A percentile compares a stretch with the other conserved stretches of the same genome.
Evolutionary conservation across 2,888 invertebrate genomes (phyloP).

Genomic region (Alviniconcha strummeri): DNA sequence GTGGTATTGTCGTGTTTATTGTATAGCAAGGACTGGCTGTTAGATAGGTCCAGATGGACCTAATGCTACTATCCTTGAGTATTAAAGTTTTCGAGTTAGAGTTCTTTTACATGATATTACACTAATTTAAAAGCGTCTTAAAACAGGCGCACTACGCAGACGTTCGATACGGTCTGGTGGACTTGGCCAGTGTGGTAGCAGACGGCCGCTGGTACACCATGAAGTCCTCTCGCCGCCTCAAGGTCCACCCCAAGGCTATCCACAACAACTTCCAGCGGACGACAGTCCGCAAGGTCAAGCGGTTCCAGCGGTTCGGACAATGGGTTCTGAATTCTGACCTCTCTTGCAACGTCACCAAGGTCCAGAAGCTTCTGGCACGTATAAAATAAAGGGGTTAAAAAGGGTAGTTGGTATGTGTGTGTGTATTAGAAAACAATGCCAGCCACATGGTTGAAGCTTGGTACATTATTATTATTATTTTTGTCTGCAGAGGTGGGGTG

Average conservation of each 20-base stretch:
- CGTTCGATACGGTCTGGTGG: constrained; percentile 8
- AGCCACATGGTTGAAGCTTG: too few species aligned
- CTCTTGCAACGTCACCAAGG: background rate
- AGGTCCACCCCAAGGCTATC: constrained; percentile 1
- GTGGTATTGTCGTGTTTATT: background rate
- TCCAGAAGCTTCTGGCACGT: background rate
- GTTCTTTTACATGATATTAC: background rate
- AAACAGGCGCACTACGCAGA: constrained; percentile 2
- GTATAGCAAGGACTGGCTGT: background rate
- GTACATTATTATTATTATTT: background rate
- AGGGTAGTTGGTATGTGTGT: background rate
- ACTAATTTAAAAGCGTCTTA: background rate
- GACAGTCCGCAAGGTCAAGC: background rate
- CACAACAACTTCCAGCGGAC: constrained; percentile 15
- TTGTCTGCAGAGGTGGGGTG: background rate
- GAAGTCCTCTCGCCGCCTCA: too few species aligned
- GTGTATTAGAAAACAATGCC: background rate
- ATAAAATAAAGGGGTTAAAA: background rate
- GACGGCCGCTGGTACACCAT: constrained; percentile 15
- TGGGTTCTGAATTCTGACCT: constrained; percentile 14
- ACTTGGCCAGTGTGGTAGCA: background rate
- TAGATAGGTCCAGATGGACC: background rate
- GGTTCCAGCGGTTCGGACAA: background rate
- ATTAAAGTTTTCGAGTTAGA: background rate
- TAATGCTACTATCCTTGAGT: background rate